A percentile compares a stretch with the other conserved stretches of the same genome.
These are phyloP conservation scores for Endotricha flammealis DNA, from an alignment of 2,888 invertebrate genomes.

Conservation along the genomic window DNA sequence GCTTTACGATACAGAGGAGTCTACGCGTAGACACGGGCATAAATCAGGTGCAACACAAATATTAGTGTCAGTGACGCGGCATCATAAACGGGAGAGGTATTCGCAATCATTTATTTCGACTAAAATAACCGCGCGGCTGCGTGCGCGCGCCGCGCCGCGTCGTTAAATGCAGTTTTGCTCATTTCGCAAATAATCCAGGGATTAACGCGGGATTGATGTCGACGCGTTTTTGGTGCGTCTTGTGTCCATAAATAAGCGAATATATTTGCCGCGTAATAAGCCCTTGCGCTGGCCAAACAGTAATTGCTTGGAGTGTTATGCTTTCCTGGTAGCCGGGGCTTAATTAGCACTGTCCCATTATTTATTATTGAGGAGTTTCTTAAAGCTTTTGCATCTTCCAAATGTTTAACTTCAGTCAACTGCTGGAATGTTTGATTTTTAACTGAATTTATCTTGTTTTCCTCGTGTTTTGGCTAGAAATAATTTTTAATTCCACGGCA, in stretches of 20 bases:
- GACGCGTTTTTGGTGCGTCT: slow-evolving; percentile 47
- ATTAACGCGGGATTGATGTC: slow-evolving; percentile 62
- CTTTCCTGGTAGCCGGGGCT: slow-evolving; percentile 41
- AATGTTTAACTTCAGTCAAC: too few relatives aligned
- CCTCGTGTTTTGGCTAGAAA: too few relatives aligned
- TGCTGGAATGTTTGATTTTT: too few relatives aligned
- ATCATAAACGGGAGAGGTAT: slow-evolving; percentile 55
- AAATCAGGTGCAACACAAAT: slow-evolving; percentile 64
- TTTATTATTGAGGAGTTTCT: slow-evolving; percentile 21
- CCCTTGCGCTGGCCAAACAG: slow-evolving; percentile 36
- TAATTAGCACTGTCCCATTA: slow-evolving; percentile 40
- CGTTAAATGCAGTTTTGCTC: slow-evolving; percentile 60
- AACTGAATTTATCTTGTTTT: too few relatives aligned
- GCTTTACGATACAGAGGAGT: slow-evolving; percentile 40
- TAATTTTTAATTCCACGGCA: too few relatives aligned
- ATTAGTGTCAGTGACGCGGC: slow-evolving; percentile 52
- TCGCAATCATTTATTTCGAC: slow-evolving; percentile 45
- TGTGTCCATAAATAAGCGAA: slow-evolving; percentile 52
- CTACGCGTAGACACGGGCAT: slow-evolving; percentile 32
- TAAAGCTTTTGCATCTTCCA: neutral
- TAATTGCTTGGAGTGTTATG: slow-evolving; percentile 41
- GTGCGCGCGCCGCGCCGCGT: slow-evolving; percentile 31
- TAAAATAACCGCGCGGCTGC: slow-evolving; percentile 43
- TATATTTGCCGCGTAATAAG: slow-evolving; percentile 38
- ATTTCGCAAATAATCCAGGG: slow-evolving; percentile 55